phyloP scores from a whole-genome alignment of 2,888 invertebrate genomes.

The Leucoma salicis region DNA sequence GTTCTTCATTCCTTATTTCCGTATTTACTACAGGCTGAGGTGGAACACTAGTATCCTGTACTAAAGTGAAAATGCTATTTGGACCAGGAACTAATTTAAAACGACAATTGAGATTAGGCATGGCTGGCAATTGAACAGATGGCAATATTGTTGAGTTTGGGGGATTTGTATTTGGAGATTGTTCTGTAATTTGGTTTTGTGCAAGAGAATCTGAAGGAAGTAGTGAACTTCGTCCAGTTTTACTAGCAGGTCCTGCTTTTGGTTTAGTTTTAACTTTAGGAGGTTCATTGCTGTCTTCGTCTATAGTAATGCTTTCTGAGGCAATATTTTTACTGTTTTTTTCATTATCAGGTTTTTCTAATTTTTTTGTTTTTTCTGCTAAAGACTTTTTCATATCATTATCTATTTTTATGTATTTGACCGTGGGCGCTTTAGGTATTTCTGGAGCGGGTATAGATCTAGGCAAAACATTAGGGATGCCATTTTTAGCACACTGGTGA shows the following conservation, averaged over 20 bases:
- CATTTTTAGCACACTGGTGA: conserved; percentile 71
- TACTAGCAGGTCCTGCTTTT: conserved; percentile 61
- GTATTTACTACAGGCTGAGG: background rate
- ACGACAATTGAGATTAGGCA: conserved; percentile 56
- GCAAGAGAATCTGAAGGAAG: conserved; percentile 16
- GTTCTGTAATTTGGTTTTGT: background rate
- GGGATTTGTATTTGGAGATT: conserved; percentile 4
- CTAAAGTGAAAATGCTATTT: conserved; percentile 59
- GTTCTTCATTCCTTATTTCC: background rate
- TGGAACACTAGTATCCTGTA: conserved; percentile 2
- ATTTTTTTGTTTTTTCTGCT: conserved; percentile 16
- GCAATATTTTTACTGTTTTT: conserved; percentile 1
- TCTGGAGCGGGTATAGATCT: conserved; percentile 45
- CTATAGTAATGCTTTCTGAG: conserved; percentile 1
- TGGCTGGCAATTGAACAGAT: conserved; percentile 46
- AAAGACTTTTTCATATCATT: conserved; percentile 38
- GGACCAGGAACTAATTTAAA: conserved; percentile 70
- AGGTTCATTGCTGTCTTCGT: conserved; percentile 8
- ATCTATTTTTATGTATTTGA: conserved; percentile 66
- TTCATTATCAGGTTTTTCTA: conserved; percentile 28
- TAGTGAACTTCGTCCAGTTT: conserved; percentile 41
- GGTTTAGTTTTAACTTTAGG: conserved; percentile 15
- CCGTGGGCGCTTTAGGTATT: conserved; percentile 56
- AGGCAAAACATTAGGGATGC: conserved; percentile 52
- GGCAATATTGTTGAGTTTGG: conserved; percentile 21